A percentile compares a stretch with the other conserved stretches of the same genome.
phyloP scores from a whole-genome alignment of 2,888 invertebrate genomes.

The Tipula vernalis region DNA sequence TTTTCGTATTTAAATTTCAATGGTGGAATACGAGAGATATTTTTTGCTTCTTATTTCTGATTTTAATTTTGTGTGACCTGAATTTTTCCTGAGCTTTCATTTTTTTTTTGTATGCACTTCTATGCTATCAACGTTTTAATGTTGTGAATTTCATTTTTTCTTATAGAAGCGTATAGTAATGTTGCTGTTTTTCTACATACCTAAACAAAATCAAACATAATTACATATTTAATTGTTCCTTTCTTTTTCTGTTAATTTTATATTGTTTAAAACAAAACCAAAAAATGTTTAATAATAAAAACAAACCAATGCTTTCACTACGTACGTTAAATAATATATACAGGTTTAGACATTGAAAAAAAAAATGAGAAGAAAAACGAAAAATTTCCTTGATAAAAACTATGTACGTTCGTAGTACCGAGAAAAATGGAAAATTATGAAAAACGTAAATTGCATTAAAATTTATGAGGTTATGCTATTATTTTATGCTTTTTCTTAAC shows the following conservation, averaged over 20 bases:
- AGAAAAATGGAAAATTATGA: neutral
- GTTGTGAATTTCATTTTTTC: neutral
- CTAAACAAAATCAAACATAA: neutral
- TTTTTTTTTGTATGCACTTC: neutral
- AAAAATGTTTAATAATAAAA: neutral
- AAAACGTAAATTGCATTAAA: neutral
- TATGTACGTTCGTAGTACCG: neutral
- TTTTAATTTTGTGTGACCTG: neutral
- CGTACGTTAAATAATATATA: neutral
- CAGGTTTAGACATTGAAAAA: neutral
- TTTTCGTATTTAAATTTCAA: neutral
- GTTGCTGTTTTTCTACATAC: neutral
- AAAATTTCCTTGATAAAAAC: neutral
- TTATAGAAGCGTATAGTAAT: neutral
- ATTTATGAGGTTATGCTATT: neutral
- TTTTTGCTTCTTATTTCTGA: neutral
- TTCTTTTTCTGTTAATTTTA: neutral
- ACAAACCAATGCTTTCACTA: neutral
- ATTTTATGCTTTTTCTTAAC: neutral
- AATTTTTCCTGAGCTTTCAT: neutral
- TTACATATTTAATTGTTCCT: neutral
- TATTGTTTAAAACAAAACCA: neutral
- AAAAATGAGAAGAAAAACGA: neutral
- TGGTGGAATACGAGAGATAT: neutral
- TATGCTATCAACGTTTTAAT: neutral